Evolutionary conservation across 2,113 vertebrate genomes (phyloP).

Genomic region (Nymphicus hollandicus): DNA sequence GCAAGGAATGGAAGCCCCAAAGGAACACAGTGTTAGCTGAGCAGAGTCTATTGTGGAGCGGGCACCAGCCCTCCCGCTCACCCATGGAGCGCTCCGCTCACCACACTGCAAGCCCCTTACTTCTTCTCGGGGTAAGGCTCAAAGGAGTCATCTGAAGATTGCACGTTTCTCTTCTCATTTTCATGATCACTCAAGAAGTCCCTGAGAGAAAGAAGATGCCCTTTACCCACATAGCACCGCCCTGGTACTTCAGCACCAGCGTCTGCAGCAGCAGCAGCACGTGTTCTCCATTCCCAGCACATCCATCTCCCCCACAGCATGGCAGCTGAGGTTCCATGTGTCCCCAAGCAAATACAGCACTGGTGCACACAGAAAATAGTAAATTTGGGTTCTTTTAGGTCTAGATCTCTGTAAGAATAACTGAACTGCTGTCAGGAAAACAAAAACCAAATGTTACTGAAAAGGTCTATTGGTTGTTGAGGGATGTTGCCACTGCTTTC

Average conservation of each 20-base stretch:
- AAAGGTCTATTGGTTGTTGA: not conserved
- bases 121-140: slow-evolving; percentile 81
- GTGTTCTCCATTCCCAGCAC: not conserved
- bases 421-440: not conserved
- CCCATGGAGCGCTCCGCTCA: too few species aligned
- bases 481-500: not conserved
- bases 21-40: not conserved
- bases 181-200: slow-evolving; percentile 81
- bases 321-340: not conserved
- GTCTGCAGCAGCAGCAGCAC: too few species aligned
- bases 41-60: too few species aligned
- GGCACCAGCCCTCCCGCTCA: not conserved
- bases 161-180: slow-evolving; percentile 70
- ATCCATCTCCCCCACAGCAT: not conserved
- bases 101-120: slow-evolving; percentile 62
- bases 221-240: not conserved
- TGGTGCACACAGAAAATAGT: not conserved
- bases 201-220: slow-evolving; percentile 65
- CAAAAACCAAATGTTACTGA: not conserved
- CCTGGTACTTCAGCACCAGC: not conserved
- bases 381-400: not conserved
- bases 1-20: not conserved
- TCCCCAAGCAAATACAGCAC: not conserved
- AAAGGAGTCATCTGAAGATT: slow-evolving; percentile 82
- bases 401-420: not conserved